Conservation (phyloP, 1,140 invertebrate species). For the Drosophila orena region DNA sequence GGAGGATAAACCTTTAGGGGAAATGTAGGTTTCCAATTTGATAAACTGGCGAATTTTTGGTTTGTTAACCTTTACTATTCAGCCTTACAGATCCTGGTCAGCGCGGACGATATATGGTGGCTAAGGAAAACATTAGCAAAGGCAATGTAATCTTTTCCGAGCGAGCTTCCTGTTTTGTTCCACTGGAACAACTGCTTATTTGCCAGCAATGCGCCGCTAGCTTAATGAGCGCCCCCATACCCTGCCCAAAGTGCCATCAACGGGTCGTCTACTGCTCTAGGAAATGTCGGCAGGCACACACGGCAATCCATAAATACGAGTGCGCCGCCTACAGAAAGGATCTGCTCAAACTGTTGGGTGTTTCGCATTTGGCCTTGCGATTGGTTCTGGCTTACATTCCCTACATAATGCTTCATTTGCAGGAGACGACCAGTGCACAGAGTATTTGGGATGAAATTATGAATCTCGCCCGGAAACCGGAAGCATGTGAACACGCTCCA, state of each 20-base stretch:
- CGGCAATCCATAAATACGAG: conserved; percentile 52
- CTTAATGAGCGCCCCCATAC: conserved; percentile 63
- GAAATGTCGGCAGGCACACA: conserved; percentile 46
- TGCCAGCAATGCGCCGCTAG: conserved; percentile 71
- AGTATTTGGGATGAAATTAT: conserved; percentile 51
- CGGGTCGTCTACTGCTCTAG: conserved; percentile 72
- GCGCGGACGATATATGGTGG: conserved; percentile 60
- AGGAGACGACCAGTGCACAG: background rate
- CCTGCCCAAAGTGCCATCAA: conserved; percentile 60
- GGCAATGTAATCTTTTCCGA: conserved; percentile 60
- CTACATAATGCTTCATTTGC: conserved; percentile 19
- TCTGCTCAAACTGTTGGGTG: conserved; percentile 50
- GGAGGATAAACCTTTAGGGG: background rate
- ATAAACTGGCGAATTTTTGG: too few relatives aligned
- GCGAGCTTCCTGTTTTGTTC: conserved; percentile 57
- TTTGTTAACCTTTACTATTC: background rate
- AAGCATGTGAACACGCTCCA: background rate
- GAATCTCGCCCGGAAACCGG: background rate
- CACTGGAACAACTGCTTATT: conserved; percentile 48
- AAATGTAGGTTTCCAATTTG: conserved; percentile 49
- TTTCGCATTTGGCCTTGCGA: conserved; percentile 67
- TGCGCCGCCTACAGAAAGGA: conserved; percentile 50
- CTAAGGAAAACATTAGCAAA: conserved; percentile 22
- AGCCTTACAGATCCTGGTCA: conserved; percentile 16
- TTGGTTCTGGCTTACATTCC: conserved; percentile 53